Evolutionary conservation across 2,113 vertebrate genomes (phyloP).

Genomic region (Tragulus kanchil): DNA sequence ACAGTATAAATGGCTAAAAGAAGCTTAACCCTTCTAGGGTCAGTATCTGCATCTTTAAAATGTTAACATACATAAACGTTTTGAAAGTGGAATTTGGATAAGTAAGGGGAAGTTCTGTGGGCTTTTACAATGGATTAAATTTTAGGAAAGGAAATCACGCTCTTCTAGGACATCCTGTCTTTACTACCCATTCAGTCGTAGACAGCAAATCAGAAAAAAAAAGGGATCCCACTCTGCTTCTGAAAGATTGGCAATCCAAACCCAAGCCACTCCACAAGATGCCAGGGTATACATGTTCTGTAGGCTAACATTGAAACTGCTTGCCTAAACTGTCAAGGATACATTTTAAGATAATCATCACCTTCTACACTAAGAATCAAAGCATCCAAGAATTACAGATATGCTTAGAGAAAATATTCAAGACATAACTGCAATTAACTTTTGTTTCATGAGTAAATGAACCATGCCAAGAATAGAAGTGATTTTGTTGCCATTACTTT

Average conservation of each 20-base stretch:
- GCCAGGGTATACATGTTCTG: neutral
- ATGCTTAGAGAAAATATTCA: conserved; percentile 37
- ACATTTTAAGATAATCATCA: neutral
- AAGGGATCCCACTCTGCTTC: neutral
- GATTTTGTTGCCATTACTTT: conserved; percentile 39
- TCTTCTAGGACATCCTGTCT: neutral
- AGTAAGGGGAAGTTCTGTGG: neutral
- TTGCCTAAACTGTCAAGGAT: neutral
- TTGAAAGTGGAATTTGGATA: neutral
- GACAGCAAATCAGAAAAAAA: conserved; percentile 26
- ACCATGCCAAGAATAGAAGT: neutral
- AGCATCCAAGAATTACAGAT: conserved; percentile 20
- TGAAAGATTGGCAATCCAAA: neutral
- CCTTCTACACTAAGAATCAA: neutral
- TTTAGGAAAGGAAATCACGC: conserved; percentile 3
- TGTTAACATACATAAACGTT: conserved; percentile 4
- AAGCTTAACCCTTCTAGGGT: neutral
- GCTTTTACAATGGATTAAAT: neutral
- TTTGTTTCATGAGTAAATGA: conserved; percentile 3
- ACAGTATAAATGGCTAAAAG: conserved; percentile 2
- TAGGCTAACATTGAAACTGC: neutral
- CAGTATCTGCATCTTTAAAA: neutral
- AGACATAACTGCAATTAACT: conserved; percentile 26
- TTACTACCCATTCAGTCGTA: neutral
- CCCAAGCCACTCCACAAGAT: too few relatives aligned